These are phyloP conservation scores for Nyctibius grandis DNA, from an alignment of 2,797 vertebrate species.

Conservation along the genomic window DNA sequence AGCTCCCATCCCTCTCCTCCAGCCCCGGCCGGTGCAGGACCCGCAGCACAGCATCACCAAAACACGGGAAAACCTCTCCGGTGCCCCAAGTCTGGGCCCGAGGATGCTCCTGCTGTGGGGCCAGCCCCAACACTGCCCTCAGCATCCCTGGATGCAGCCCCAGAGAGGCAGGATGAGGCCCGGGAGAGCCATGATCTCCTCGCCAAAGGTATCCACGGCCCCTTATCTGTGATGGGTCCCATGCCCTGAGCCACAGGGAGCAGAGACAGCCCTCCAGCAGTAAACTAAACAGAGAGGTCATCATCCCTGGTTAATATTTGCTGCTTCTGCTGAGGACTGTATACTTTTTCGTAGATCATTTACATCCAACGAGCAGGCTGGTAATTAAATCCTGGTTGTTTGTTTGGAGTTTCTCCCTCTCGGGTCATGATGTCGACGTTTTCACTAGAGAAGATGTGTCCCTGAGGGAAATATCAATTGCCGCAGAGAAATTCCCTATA, in stretches of 20 bases:
- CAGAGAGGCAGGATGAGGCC: not conserved
- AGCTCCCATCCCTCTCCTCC: not conserved
- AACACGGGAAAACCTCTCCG: rapidly evolving
- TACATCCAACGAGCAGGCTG: slow-evolving; percentile 60
- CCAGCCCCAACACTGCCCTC: not conserved
- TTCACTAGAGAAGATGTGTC: slow-evolving; percentile 73
- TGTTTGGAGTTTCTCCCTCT: slow-evolving; percentile 68
- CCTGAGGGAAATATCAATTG: slow-evolving; percentile 57
- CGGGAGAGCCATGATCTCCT: not conserved
- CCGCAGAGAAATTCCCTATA: slow-evolving; percentile 24
- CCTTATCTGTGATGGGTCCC: slow-evolving; percentile 60
- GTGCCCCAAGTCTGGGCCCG: rapidly evolving
- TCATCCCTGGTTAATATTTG: slow-evolving; percentile 67
- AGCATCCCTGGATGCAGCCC: not conserved
- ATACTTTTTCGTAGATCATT: slow-evolving; percentile 68
- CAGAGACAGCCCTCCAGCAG: slow-evolving; percentile 56
- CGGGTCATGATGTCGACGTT: slow-evolving; percentile 69
- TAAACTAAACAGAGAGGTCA: slow-evolving; percentile 73
- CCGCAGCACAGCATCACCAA: not conserved
- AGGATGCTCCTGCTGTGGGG: not conserved
- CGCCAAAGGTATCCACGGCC: not conserved
- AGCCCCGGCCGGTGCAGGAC: not conserved
- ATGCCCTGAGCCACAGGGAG: slow-evolving; percentile 62
- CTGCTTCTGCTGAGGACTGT: slow-evolving; percentile 52
- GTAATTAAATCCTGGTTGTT: slow-evolving; percentile 71